phyloP scores from a whole-genome alignment of 2,113 vertebrate species.

The Ciconia maguari region DNA sequence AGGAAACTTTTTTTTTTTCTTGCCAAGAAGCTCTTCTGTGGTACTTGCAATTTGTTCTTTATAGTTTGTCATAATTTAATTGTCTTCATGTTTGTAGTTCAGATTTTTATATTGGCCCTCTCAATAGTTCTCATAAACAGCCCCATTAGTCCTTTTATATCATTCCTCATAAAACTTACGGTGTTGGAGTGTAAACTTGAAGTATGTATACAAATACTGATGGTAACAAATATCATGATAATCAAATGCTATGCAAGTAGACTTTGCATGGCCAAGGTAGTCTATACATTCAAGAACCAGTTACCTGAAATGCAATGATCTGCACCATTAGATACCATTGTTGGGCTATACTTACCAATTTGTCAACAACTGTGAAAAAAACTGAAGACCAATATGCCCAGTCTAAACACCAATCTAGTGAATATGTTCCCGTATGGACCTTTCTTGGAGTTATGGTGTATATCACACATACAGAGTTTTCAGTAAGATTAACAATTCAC shows the following conservation, averaged over 20 bases:
- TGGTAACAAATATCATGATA: neutral
- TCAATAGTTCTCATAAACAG: neutral
- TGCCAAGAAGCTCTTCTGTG: neutral
- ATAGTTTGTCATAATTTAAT: neutral
- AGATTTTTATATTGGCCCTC: neutral
- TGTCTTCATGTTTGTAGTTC: neutral
- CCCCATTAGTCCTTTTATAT: neutral
- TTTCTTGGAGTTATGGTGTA: neutral
- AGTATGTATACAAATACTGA: neutral
- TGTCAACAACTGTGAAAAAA: neutral
- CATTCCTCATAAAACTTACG: neutral
- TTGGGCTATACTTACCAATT: neutral
- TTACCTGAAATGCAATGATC: neutral
- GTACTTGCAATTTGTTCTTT: neutral
- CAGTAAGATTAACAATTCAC: neutral
- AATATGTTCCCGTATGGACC: neutral
- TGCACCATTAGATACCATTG: neutral
- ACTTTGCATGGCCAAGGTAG: neutral
- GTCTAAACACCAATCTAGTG: neutral
- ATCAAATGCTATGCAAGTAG: neutral
- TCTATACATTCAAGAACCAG: neutral
- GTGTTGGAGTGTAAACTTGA: neutral
- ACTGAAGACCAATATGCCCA: neutral
- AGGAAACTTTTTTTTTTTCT: neutral
- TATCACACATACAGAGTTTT: neutral